Conservation (phyloP, 23 tunicate species). For the Ciona savignyi region DNA sequence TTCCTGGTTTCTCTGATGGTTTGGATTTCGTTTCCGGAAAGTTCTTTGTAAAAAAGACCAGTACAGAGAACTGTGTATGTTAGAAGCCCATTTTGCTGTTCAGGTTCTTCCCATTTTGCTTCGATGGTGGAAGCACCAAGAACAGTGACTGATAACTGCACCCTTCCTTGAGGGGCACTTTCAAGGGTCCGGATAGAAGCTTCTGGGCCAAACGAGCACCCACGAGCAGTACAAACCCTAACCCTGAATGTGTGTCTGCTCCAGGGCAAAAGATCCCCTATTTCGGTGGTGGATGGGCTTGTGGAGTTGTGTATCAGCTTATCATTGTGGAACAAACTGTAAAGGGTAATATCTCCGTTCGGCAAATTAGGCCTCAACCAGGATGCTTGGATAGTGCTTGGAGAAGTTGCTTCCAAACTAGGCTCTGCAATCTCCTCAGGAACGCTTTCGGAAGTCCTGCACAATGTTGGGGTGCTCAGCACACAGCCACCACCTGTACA, state of each 20-base stretch:
- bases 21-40: conserved; percentile 13
- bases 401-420: conserved; percentile 28
- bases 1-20: conserved; percentile 14
- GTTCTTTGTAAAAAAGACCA: conserved; percentile 52
- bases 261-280: conserved; percentile 42
- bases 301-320: conserved; percentile 28
- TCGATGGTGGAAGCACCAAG: conserved; percentile 48
- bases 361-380: conserved; percentile 73
- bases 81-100: conserved; percentile 50
- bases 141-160: conserved; percentile 56
- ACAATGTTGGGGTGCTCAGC: conserved; percentile 47
- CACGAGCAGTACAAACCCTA: conserved; percentile 64
- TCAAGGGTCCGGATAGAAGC: conserved; percentile 44
- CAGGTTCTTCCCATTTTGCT: conserved; percentile 64
- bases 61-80: conserved; percentile 47
- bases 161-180: conserved; percentile 72
- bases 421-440: conserved; percentile 81
- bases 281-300: conserved; percentile 17
- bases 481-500: conserved; percentile 95
- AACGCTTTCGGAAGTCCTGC: conserved; percentile 61
- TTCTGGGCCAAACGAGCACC: conserved; percentile 71
- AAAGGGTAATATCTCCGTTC: conserved; percentile 66
- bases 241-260: conserved; percentile 63
- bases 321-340: conserved; percentile 62
- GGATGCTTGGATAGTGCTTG: conserved; percentile 43